Base-by-base conservation (phyloP, 1,140 invertebrate genomes). In the Panagrolaimus sp. region DNA sequence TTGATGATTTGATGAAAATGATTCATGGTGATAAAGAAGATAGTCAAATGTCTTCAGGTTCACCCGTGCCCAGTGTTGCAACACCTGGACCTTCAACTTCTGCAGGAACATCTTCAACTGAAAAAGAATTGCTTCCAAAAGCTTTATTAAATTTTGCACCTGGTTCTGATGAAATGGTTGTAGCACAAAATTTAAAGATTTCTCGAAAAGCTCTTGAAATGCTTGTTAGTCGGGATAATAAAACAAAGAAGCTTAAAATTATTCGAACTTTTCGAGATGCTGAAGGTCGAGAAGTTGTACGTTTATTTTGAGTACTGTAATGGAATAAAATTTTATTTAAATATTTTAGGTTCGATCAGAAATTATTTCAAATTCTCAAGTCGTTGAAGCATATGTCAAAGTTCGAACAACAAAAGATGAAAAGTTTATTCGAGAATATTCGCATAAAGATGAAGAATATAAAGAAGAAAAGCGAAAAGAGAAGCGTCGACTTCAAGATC, bases 311-410 rank as follows among this genome's bases (percentile, higher is more conserved):
- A 38, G 32, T 38, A 38, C 7, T 38, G 2, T 7, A 38, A 38
- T 38, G 2, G 7, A 38, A 38, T 38, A 4, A 38, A 38, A 38
- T 38, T 38, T 38, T 2, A n/a, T n/a, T n/a, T n/a, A n/a, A n/a
- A 2, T 38, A 7, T 38, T 38, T 38, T 38, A 38, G 32, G 32
- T 75, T 24, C 87, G 95, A 15, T 89, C 92, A 15, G 96, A 99
- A 85, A 88, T 90, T 7, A 94, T 98, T 0, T 87, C 93, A 0
- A 95, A 95, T 80, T 88, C 90, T 0, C 90, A 91, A 0, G 91
- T 98, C 0, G 97, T 98, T 72, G 94, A 98, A 79, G 92, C 94
- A 0, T 99, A 99, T 83, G 88, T 94, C 0, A 90, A 94, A 79
- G 98, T 99, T 48, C 87, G 95, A 12, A 91, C 90, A 10, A 96